These are phyloP conservation scores for Heliconius hewitsoni DNA, from an alignment of 1,140 invertebrate genomes.

Conservation along the genomic window DNA sequence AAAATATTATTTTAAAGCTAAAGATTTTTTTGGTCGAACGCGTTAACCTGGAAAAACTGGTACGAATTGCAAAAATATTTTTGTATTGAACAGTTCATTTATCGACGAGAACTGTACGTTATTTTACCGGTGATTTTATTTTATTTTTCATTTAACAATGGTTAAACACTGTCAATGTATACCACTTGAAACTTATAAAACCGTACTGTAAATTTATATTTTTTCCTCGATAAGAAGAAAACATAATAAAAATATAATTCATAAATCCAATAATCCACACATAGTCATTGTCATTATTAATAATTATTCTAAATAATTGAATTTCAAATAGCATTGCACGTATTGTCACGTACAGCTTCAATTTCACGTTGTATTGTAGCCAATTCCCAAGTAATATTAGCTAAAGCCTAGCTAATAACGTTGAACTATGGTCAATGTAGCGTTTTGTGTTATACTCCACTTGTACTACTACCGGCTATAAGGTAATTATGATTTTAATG, in stretches of 20 bases:
- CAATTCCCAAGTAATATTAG: slow-evolving; percentile 13
- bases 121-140: no score
- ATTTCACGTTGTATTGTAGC: slow-evolving; percentile 10
- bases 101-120: no score
- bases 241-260: not conserved
- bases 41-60: no score
- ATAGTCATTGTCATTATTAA: not conserved
- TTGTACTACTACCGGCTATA: not conserved
- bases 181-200: not conserved
- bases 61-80: no score
- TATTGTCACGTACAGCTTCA: slow-evolving; percentile 20
- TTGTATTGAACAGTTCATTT: no score
- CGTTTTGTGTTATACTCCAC: not conserved
- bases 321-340: slow-evolving; percentile 18
- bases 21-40: no score
- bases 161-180: no score
- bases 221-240: not conserved
- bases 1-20: no score
- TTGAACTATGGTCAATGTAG: not conserved
- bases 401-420: slow-evolving; percentile 7
- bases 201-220: not conserved
- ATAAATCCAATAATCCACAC: not conserved
- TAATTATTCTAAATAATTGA: not conserved
- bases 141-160: no score
- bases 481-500: not conserved